Evolutionary conservation across 1,140 invertebrate species (phyloP).

Genomic region (Helicoverpa zea): DNA sequence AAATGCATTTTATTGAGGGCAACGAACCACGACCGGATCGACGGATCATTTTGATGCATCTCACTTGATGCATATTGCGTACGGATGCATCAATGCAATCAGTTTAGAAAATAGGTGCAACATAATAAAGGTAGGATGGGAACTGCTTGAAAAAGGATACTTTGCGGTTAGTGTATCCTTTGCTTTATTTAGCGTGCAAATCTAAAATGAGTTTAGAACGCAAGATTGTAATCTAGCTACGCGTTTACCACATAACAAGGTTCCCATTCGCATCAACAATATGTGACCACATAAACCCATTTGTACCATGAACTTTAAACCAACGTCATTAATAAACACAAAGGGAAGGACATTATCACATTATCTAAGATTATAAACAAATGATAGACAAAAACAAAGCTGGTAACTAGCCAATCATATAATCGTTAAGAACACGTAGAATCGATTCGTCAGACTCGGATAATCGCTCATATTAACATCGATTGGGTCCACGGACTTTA

Average conservation of each 20-base stretch:
- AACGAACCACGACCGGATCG: conserved; percentile 54
- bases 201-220: conserved; percentile 23
- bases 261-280: conserved; percentile 22
- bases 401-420: conserved; percentile 49
- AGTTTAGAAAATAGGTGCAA: background rate
- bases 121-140: background rate
- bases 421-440: conserved; percentile 55
- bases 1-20: conserved; percentile 54
- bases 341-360: conserved; percentile 34
- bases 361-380: conserved; percentile 16
- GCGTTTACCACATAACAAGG: background rate
- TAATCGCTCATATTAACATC: conserved; percentile 63
- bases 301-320: conserved; percentile 17
- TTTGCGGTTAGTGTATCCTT: background rate
- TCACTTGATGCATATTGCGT: conserved; percentile 19
- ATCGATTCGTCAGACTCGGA: conserved; percentile 61
- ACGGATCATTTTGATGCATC: conserved; percentile 53
- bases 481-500: conserved; percentile 61
- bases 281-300: conserved; percentile 27
- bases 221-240: background rate
- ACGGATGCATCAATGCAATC: conserved; percentile 25
- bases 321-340: conserved; percentile 14
- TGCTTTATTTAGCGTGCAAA: background rate
- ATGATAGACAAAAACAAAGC: conserved; percentile 46
- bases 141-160: background rate